phyloP scores from a whole-genome alignment of 2,888 invertebrate genomes.

The Hofmannophila pseudospretella region DNA sequence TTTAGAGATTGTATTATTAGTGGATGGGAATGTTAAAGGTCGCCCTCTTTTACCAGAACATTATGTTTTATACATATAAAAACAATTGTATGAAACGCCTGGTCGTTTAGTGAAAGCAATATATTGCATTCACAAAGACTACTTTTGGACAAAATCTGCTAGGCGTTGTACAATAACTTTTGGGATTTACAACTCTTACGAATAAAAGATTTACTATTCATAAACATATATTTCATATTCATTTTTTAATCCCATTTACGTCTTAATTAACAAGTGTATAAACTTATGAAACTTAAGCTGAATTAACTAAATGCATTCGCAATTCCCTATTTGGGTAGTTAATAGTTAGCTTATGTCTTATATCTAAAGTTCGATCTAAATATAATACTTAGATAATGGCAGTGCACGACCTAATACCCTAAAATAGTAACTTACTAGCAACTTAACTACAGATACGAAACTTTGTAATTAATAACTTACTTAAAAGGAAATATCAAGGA shows the following conservation, averaged over 20 bases:
- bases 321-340: constrained; percentile 8
- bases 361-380: constrained; percentile 3
- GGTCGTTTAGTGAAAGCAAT: constrained; percentile 28
- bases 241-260: too few relatives aligned
- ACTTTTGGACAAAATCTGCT: neutral
- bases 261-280: neutral
- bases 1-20: too few relatives aligned
- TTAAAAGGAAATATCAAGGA: too few relatives aligned
- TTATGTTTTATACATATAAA: too few relatives aligned
- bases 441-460: neutral
- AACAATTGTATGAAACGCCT: too few relatives aligned
- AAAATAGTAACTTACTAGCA: neutral
- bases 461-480: too few relatives aligned
- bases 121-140: constrained; percentile 6
- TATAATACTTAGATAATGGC: constrained; percentile 4
- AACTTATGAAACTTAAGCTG: constrained; percentile 8
- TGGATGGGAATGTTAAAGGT: too few relatives aligned
- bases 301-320: constrained; percentile 11
- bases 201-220: too few relatives aligned
- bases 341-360: constrained; percentile 9
- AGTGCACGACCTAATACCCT: constrained; percentile 5
- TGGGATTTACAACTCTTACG: too few relatives aligned
- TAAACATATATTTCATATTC: too few relatives aligned
- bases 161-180: too few relatives aligned
- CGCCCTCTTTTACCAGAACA: too few relatives aligned